These are phyloP conservation scores for Dasyornis broadbenti DNA, from an alignment of 2,113 vertebrate genomes.

Conservation along the genomic window DNA sequence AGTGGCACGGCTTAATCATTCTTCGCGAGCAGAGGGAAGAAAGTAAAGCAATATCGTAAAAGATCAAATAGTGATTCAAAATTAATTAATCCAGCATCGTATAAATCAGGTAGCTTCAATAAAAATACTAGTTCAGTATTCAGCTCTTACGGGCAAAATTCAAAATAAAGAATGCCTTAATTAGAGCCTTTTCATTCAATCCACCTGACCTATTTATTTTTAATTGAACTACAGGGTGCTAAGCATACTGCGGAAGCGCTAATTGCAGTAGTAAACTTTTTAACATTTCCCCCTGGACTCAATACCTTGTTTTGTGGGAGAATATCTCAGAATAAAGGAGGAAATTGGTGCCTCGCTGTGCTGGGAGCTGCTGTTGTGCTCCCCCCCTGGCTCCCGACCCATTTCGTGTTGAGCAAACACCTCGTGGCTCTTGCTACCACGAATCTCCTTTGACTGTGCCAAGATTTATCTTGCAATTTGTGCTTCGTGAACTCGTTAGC, in stretches of 20 bases:
- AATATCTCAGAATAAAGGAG: neutral
- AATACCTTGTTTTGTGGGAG: neutral
- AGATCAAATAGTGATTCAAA: slow-evolving; percentile 63
- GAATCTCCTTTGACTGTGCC: neutral
- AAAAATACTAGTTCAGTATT: neutral
- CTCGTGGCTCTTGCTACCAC: fast-evolving
- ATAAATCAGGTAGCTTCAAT: slow-evolving; percentile 18
- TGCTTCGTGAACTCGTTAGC: neutral
- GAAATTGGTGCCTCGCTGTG: neutral
- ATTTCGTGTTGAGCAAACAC: neutral
- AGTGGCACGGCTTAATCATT: slow-evolving; percentile 36
- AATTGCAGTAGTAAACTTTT: slow-evolving; percentile 6
- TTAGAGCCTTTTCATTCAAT: slow-evolving; percentile 20
- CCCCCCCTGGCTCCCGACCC: neutral
- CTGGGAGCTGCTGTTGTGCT: neutral
- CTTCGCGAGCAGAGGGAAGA: neutral
- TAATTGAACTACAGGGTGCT: slow-evolving; percentile 20
- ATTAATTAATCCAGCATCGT: slow-evolving; percentile 53
- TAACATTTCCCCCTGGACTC: neutral
- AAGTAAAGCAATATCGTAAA: slow-evolving; percentile 47
- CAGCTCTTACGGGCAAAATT: neutral
- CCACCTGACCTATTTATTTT: slow-evolving; percentile 35
- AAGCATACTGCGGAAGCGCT: neutral
- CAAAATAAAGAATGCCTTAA: neutral
- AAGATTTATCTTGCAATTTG: neutral